phyloP scores from a whole-genome alignment of 2,797 vertebrate species.

The Urophycis tenuis region DNA sequence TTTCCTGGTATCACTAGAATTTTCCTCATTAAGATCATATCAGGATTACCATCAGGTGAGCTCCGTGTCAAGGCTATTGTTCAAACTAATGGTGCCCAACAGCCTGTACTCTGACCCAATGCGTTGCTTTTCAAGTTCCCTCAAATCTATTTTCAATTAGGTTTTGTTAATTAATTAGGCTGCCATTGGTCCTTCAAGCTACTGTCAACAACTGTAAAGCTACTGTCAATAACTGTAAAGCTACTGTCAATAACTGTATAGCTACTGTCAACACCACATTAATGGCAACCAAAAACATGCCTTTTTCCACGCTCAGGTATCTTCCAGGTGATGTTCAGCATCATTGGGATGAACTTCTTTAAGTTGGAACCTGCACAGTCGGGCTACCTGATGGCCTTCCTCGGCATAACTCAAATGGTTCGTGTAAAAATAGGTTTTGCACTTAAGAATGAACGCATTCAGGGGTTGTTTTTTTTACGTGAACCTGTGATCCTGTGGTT shows the following conservation, averaged over 20 bases:
- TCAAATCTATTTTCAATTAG: no score
- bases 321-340: constrained; percentile 90
- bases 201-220: no score
- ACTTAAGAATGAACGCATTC: background rate
- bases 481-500: background rate
- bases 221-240: no score
- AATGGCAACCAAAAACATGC: background rate
- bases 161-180: no score
- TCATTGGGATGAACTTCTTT: constrained; percentile 88
- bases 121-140: no score
- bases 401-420: constrained; percentile 88
- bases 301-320: constrained; percentile 66
- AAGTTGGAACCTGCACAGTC: constrained; percentile 77
- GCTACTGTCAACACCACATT: no score
- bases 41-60: constrained; percentile 83
- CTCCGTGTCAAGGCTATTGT: background rate
- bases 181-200: no score
- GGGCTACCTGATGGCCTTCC: constrained; percentile 85
- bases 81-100: background rate
- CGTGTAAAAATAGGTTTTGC: constrained; percentile 32
- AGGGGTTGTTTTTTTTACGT: background rate
- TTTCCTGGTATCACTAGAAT: constrained; percentile 75
- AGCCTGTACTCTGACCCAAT: background rate
- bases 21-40: constrained; percentile 81
- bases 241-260: no score